A percentile compares a stretch with the other conserved stretches of the same genome.
These are phyloP conservation scores for Drosophila pseudotakahashii DNA, from an alignment of 2,888 invertebrate species.

Conservation along the genomic window DNA sequence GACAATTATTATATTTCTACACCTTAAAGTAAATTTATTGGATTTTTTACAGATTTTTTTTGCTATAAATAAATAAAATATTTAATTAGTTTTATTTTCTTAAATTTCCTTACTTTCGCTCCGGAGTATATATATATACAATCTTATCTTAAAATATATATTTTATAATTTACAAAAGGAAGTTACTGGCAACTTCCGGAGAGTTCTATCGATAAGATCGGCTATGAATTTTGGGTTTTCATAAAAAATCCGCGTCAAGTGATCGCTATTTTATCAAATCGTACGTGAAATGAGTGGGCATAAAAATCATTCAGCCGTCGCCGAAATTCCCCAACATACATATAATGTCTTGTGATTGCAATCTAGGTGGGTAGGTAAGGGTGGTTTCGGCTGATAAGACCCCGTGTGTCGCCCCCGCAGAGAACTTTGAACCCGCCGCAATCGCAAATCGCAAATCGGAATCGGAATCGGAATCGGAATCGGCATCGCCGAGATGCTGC, in stretches of 20 bases:
- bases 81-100: too few species aligned
- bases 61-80: too few species aligned
- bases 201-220: too few species aligned
- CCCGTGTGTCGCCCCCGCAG: neutral
- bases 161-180: neutral
- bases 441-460: too few species aligned
- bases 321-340: slow-evolving; percentile 7
- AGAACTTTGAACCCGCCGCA: slow-evolving; percentile 54
- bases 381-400: slow-evolving; percentile 12
- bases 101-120: too few species aligned
- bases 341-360: slow-evolving; percentile 6
- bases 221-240: neutral
- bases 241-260: neutral
- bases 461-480: too few species aligned
- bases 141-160: too few species aligned
- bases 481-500: neutral
- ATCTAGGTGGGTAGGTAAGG: neutral
- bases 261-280: slow-evolving; percentile 10
- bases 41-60: too few species aligned
- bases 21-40: too few species aligned
- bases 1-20: too few species aligned
- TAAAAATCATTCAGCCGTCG: neutral
- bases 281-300: slow-evolving; percentile 5
- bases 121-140: too few species aligned
- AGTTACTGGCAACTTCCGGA: neutral